phyloP scores from a whole-genome alignment of 2,113 vertebrate genomes.

The Lampris incognitus region DNA sequence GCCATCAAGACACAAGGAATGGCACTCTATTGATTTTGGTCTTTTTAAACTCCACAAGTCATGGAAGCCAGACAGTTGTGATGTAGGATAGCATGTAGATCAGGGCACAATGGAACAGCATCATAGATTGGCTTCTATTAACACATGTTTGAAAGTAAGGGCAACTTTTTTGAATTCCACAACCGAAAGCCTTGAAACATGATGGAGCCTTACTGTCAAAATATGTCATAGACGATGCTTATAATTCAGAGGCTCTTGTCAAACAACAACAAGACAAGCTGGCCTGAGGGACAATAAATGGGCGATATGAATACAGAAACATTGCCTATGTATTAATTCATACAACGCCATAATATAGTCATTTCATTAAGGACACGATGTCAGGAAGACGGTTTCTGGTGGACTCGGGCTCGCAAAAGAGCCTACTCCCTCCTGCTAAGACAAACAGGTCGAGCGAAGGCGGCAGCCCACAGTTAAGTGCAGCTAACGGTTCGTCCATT shows the following conservation, averaged over 20 bases:
- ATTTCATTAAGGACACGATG: background rate
- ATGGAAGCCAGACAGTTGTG: background rate
- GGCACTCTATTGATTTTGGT: background rate
- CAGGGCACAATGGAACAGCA: conserved; percentile 18
- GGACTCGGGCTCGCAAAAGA: no score
- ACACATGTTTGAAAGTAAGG: conserved; percentile 11
- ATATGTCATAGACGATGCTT: conserved; percentile 14
- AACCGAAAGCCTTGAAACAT: conserved; percentile 25
- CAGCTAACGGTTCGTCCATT: no score
- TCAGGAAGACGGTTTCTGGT: no score
- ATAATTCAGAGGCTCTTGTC: conserved; percentile 7
- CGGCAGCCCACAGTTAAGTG: no score
- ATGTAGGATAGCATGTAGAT: conserved; percentile 10
- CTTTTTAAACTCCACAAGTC: background rate
- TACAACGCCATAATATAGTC: conserved; percentile 50
- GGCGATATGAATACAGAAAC: conserved; percentile 23
- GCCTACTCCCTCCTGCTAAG: no score
- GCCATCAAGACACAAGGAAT: background rate
- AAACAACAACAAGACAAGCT: conserved; percentile 20
- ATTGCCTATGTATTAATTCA: background rate
- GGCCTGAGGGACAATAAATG: background rate
- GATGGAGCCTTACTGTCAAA: conserved; percentile 20
- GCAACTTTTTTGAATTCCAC: conserved; percentile 11
- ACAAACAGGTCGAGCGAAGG: no score
- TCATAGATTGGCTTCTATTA: conserved; percentile 12